Percentiles rank a stretch among this genome's conserved stretches.
Evolutionary conservation across 2,797 vertebrate genomes (phyloP).

Genomic region (Gallinago solitaria): DNA sequence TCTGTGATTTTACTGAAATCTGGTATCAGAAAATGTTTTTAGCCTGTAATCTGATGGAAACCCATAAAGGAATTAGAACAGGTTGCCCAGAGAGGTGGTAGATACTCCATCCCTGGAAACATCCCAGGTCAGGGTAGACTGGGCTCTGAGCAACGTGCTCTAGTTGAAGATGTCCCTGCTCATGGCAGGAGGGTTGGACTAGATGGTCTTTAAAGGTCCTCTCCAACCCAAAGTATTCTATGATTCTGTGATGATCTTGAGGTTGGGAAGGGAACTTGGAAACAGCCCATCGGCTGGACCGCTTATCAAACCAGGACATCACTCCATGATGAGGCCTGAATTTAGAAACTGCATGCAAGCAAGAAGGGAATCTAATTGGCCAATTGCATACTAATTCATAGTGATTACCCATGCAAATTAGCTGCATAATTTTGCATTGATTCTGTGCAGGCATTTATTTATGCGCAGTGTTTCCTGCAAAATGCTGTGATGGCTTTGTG

Average conservation of each 20-base stretch:
- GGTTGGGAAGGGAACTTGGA: neutral
- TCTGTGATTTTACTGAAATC: neutral
- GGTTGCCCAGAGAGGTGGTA: neutral
- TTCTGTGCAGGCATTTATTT: neutral
- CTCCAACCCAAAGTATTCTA: neutral
- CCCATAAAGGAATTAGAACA: neutral
- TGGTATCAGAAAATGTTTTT: neutral
- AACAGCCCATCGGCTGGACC: neutral
- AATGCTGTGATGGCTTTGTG: neutral
- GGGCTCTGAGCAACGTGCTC: neutral
- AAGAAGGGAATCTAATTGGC: conserved; percentile 25
- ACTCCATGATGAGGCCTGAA: neutral
- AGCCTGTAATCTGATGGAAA: neutral
- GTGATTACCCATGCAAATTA: neutral
- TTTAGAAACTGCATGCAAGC: neutral
- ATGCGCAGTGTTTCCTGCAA: neutral
- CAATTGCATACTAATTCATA: conserved; percentile 26
- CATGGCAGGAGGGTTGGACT: too few relatives aligned
- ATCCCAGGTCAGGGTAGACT: neutral
- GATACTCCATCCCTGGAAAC: neutral
- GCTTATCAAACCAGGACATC: neutral
- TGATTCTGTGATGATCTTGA: neutral
- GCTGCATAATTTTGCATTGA: neutral
- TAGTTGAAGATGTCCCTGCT: neutral
- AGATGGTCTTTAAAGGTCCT: neutral